phyloP scores from a whole-genome alignment of 2,888 invertebrate species.

The Oscheius sp. region DNA sequence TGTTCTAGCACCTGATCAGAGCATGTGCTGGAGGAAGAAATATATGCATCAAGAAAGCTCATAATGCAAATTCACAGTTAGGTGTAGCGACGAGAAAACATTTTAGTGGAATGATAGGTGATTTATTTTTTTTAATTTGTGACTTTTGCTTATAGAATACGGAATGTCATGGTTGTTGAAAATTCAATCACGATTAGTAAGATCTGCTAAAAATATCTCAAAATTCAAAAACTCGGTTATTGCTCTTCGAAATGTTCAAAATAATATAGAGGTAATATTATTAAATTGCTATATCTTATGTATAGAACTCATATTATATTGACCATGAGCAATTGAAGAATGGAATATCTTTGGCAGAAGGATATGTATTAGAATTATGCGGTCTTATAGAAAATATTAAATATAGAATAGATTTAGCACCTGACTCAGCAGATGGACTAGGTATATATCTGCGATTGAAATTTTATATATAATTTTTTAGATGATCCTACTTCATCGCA shows the following conservation, averaged over 20 bases:
- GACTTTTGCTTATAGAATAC: slow-evolving; percentile 37
- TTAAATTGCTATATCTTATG: neutral
- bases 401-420: slow-evolving; percentile 2
- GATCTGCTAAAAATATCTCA: neutral
- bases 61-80: slow-evolving; percentile 48
- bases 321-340: slow-evolving; percentile 32
- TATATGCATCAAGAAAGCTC: slow-evolving; percentile 36
- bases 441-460: neutral
- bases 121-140: neutral
- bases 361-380: neutral
- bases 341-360: neutral
- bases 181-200: neutral
- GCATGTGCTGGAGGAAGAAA: slow-evolving; percentile 45
- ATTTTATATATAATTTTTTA: neutral
- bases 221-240: neutral
- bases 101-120: slow-evolving; percentile 50
- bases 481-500: neutral
- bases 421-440: slow-evolving; percentile 4
- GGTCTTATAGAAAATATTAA: slow-evolving; percentile 1
- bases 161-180: slow-evolving; percentile 46
- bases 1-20: slow-evolving; percentile 16
- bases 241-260: slow-evolving; percentile 2
- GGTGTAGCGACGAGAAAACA: slow-evolving; percentile 49
- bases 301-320: slow-evolving; percentile 22
- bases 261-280: neutral